Evolutionary conservation across 53 echinoderm and acorn worm genomes (phyloP), one percentile per base, ranked within the genome.

Genomic region (Hippasteria phrygiana): DNA sequence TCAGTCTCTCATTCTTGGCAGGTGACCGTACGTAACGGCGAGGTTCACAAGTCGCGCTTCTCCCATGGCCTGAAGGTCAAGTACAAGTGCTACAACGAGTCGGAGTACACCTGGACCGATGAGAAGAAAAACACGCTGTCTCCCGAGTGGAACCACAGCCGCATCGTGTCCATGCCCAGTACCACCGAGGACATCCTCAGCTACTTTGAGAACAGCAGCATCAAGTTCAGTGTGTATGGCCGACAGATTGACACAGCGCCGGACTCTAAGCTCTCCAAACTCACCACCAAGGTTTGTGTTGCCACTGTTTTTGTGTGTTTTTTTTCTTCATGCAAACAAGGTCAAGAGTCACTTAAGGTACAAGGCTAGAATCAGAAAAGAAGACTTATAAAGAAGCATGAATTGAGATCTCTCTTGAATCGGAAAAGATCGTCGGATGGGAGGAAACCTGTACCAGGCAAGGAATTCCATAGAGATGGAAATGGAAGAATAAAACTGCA

Each of bases 11-110:
- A n/a, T n/a, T n/a, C n/a, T 18, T 59, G 16, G 1, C 77, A 98
- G 99, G 96, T 98, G 24, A 69, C 88, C 13, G 66, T 98, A 33
- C 86, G 95, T 29, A 94, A 91, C 28, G 95, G 95, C 13, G 99
- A 98, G 77, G 91, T 98, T 71, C 91, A 94, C 93, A 98, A 98
- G 86, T 96, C 99, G n/a, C 94, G 99, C 36, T 98, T 91, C 93
- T 98, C 99, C 65, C 83, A 91, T 32, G 99, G 99, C 38, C 77
- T 92, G 34, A 88, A 81, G 20, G 96, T 98, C 43, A 94, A 96
- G 78, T 98, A 98, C 87, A 91, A 77, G 66, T 92, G 93, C 50
- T 83, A 86, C 63, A 63, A 90, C 33, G 99, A 98, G 62, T 62
- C 41, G 1, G 94, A 94, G 9, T 94, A 90, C 87, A 91, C 90